Percentiles rank a stretch among this genome's conserved stretches.
These are phyloP conservation scores for Dendrolimus punctatus DNA, from an alignment of 1,140 invertebrate species.

Conservation along the genomic window DNA sequence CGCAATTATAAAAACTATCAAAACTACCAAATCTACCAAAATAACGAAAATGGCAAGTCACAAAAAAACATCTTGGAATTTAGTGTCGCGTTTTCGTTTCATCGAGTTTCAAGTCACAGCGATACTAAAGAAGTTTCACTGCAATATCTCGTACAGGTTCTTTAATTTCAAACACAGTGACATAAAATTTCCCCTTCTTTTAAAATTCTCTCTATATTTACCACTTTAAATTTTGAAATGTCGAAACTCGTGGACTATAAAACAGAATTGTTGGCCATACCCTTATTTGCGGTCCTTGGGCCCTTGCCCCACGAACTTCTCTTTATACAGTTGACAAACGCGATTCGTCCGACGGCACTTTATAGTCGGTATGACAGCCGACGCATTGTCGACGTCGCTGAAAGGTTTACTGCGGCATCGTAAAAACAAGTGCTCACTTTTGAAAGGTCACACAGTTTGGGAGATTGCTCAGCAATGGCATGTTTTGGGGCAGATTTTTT, in stretches of 20 bases:
- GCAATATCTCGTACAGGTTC: no score
- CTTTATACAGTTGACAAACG: constrained; percentile 39
- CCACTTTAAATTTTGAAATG: no score
- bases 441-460: constrained; percentile 28
- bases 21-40: no score
- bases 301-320: constrained; percentile 20
- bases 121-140: no score
- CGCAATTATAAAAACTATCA: no score
- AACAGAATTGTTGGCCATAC: constrained; percentile 17
- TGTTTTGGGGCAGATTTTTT: background rate
- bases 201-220: no score
- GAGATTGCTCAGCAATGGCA: background rate
- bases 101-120: no score
- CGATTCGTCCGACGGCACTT: constrained; percentile 26
- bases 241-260: constrained; percentile 1
- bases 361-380: constrained; percentile 28
- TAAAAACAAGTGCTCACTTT: constrained; percentile 30
- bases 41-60: no score
- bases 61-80: no score
- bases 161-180: no score
- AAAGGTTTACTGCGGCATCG: constrained; percentile 36
- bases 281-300: constrained; percentile 16
- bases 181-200: no score
- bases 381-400: constrained; percentile 37
- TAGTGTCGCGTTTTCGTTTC: no score